Evolutionary conservation across 2,113 vertebrate species (phyloP).

Genomic region (Burhinus oedicnemus): DNA sequence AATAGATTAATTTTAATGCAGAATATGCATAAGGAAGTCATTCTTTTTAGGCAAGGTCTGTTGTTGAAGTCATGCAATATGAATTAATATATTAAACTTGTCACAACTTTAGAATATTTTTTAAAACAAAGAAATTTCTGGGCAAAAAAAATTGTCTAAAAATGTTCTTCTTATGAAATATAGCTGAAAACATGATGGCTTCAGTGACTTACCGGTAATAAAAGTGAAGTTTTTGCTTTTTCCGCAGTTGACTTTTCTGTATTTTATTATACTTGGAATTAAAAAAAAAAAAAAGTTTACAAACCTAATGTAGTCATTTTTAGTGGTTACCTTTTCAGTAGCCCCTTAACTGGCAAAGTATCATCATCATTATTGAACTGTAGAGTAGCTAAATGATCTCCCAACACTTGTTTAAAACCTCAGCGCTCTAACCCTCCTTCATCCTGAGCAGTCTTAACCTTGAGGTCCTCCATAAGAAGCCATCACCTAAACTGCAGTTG

Average conservation of each 20-base stretch:
- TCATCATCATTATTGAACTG: neutral
- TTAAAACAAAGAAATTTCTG: neutral
- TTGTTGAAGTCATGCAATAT: neutral
- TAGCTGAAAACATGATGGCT: neutral
- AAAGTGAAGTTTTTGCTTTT: neutral
- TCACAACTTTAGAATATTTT: conserved; percentile 3
- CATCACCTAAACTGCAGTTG: neutral
- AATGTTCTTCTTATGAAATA: neutral
- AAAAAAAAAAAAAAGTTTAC: neutral
- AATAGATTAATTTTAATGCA: neutral
- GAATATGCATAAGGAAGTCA: neutral
- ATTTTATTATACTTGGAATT: neutral
- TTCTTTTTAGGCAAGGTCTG: neutral
- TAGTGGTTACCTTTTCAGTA: neutral
- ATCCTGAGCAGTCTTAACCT: neutral
- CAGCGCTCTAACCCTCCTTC: neutral
- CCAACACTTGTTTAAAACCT: neutral
- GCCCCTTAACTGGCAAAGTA: neutral
- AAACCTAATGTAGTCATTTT: neutral
- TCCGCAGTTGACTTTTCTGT: neutral
- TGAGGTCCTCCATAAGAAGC: neutral
- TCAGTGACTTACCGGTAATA: neutral
- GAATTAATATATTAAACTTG: neutral
- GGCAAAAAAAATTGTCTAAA: neutral
- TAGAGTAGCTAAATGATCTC: neutral